Percentiles rank a stretch among this genome's conserved stretches.
Conservation (phyloP, 2,888 invertebrate species). For the Apodemia zela region DNA sequence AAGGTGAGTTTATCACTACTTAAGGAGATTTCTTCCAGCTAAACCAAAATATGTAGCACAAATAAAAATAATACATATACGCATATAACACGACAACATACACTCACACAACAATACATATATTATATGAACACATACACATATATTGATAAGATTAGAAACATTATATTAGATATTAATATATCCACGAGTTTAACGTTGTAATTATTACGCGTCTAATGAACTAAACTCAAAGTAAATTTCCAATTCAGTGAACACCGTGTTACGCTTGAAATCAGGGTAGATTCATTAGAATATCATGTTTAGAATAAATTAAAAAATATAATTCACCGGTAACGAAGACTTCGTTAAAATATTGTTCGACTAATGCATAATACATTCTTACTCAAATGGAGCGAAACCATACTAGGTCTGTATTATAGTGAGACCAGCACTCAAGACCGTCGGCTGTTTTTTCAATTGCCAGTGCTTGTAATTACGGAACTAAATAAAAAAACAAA, state of each 20-base stretch:
- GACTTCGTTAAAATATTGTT: slow-evolving; percentile 24
- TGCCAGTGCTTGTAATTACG: slow-evolving; percentile 29
- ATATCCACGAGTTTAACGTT: not conserved
- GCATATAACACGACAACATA: too few species aligned
- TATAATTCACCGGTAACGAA: slow-evolving; percentile 10
- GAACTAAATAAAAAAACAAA: slow-evolving; percentile 26
- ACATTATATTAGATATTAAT: not conserved
- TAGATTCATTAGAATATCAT: slow-evolving; percentile 14
- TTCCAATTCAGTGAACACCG: slow-evolving; percentile 6
- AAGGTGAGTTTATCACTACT: too few species aligned
- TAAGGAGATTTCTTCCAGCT: too few species aligned
- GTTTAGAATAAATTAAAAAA: slow-evolving; percentile 13
- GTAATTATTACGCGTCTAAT: not conserved
- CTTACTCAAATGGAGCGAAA: slow-evolving; percentile 68
- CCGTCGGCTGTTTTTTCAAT: slow-evolving; percentile 56
- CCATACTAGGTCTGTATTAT: slow-evolving; percentile 53
- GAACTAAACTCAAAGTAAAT: not conserved
- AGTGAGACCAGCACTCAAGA: slow-evolving; percentile 58
- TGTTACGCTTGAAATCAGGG: slow-evolving; percentile 10
- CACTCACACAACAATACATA: too few species aligned
- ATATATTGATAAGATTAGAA: too few species aligned
- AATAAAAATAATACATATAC: too few species aligned
- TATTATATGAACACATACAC: too few species aligned
- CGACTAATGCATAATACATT: slow-evolving; percentile 61
- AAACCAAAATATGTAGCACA: too few species aligned